Base-by-base conservation (phyloP, 1,140 invertebrate species). In the Monochamus saltuarius region DNA sequence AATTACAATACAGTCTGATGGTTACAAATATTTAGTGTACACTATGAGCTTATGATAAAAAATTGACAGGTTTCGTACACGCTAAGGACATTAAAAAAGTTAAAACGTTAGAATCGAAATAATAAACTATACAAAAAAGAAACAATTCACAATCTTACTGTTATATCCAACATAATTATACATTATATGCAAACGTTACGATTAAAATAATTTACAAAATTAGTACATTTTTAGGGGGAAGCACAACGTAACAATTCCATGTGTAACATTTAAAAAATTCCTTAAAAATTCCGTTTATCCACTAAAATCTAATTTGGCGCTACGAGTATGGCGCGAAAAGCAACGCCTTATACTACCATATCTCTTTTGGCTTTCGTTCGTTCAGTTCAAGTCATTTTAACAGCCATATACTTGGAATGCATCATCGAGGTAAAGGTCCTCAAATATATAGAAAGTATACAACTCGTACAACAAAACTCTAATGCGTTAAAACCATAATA, bases 1-100 rank as follows among this genome's bases (percentile, higher is more conserved):
- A 56, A 56, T 56, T 56, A 56, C 53, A 56, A 56, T 56, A 56
- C 53, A 56, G 53, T 56, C 53, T 56, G 53, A 56, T 7, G 53
- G 53, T 56, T 56, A 56, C 53, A 56, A 56, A 56, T 45, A 38
- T 29, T 56, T 43, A 56, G 39, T 56, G 34, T 34, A 34, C 51
- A 45, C 35, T 35, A 56, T 56, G 53, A 56, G 53, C 53, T 56
- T 56, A 56, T 13, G 13, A 34, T 56, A 56, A 56, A 56, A 29
- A 56, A 56, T 56, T 56, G 53, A 56, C 53, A 37, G 19, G 40
- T 40, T 40, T n/a, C 51, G 13, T 53, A 53, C 22, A 29, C 11
- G 37, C 51, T 51, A 51, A 51, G 37, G 37, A 53, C 51, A 6
- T 17, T 53, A 36, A 53, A 39, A 53, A 53, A 39, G 49, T 53